Evolutionary conservation across 2,888 invertebrate species (phyloP).

Genomic region (Coenonympha arcania): DNA sequence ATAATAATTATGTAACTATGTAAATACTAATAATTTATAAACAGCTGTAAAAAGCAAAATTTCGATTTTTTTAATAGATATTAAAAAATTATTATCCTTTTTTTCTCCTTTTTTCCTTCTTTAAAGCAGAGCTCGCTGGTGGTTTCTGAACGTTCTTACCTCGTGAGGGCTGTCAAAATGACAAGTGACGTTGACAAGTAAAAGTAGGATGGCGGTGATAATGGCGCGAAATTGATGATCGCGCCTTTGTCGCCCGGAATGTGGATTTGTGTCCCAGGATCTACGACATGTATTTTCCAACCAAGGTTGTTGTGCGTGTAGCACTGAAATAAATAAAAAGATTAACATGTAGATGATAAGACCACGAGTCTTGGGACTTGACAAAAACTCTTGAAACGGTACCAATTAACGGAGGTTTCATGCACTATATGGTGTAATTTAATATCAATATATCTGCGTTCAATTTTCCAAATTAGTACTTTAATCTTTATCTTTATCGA

Average conservation of each 20-base stretch:
- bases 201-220: conserved; percentile 18
- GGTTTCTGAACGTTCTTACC: conserved; percentile 40
- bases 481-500: no score
- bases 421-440: no score
- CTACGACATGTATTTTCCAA: conserved; percentile 92
- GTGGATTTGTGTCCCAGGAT: conserved; percentile 74
- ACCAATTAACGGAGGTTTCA: no score
- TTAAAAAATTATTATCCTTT: not conserved
- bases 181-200: conserved; percentile 25
- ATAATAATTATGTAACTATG: no score
- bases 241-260: conserved; percentile 43
- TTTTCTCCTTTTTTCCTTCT: conserved; percentile 1
- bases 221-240: conserved; percentile 32
- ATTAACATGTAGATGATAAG: no score
- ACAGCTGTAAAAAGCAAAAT: not conserved
- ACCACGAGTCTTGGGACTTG: no score
- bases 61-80: not conserved
- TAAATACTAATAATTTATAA: no score
- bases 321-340: conserved; percentile 75
- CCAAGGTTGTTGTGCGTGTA: conserved; percentile 93
- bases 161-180: conserved; percentile 37
- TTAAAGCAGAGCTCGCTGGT: conserved; percentile 36
- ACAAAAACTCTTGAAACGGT: no score
- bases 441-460: no score
- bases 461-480: no score